Conservation (phyloP, 2,113 vertebrate genomes). For the Pedetes capensis region DNA sequence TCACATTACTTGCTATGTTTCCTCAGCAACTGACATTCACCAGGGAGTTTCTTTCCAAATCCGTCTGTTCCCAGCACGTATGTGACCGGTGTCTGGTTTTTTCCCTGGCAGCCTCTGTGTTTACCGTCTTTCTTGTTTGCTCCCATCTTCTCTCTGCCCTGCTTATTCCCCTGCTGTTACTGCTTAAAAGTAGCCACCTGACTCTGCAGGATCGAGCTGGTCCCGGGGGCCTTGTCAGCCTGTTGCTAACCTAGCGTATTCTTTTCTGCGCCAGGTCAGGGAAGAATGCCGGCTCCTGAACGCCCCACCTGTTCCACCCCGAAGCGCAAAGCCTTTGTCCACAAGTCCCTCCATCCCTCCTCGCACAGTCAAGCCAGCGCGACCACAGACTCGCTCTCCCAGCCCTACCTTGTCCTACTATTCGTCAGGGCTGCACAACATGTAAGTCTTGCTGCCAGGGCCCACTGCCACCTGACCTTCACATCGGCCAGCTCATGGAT, state of each 20-base stretch:
- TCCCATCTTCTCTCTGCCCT: not conserved
- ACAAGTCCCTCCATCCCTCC: constrained; percentile 88
- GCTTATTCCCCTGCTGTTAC: not conserved
- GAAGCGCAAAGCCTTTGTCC: constrained; percentile 91
- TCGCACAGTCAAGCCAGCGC: constrained; percentile 86
- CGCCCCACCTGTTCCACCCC: constrained; percentile 95
- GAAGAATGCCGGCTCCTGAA: constrained; percentile 98
- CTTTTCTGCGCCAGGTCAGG: constrained; percentile 88
- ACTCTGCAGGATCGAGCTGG: constrained; percentile 25
- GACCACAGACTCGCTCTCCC: constrained; percentile 93
- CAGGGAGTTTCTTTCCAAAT: not conserved
- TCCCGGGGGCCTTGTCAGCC: not conserved
- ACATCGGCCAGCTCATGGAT: accelerated
- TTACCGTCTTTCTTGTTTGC: not conserved
- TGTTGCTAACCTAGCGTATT: constrained; percentile 65
- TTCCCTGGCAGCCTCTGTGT: not conserved
- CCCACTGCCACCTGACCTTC: not conserved
- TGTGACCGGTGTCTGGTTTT: not conserved
- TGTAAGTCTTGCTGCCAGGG: constrained; percentile 86
- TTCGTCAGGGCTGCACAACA: constrained; percentile 96
- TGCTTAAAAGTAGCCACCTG: not conserved
- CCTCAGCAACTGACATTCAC: not conserved
- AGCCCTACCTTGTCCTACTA: constrained; percentile 99
- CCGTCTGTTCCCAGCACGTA: not conserved
- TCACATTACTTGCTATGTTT: not conserved